phyloP scores from a whole-genome alignment of 1,140 invertebrate species.

The Drosophila lacertosa region DNA sequence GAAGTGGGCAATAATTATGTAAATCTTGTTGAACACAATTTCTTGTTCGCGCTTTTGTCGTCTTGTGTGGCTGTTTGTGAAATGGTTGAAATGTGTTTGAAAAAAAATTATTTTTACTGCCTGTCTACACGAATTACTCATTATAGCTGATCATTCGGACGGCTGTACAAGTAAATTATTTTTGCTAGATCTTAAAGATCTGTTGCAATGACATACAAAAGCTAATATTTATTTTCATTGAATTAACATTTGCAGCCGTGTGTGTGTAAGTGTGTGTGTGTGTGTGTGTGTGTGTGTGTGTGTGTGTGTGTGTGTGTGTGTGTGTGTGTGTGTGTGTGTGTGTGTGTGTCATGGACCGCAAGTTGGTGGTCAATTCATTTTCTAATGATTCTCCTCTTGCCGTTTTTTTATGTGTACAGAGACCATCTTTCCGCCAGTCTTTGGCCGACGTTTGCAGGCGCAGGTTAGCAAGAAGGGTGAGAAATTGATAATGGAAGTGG shows the following conservation, averaged over 20 bases:
- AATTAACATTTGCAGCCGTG: slow-evolving; percentile 15
- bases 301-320: slow-evolving; percentile 49
- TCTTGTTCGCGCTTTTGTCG: slow-evolving; percentile 54
- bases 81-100: slow-evolving; percentile 35
- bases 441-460: slow-evolving; percentile 91
- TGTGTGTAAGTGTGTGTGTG: slow-evolving; percentile 49
- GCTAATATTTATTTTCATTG: slow-evolving; percentile 52
- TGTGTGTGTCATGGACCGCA: slow-evolving; percentile 43
- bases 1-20: slow-evolving; percentile 76
- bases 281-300: slow-evolving; percentile 49
- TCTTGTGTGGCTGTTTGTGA: slow-evolving; percentile 46
- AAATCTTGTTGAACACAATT: slow-evolving; percentile 61
- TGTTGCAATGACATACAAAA: slow-evolving; percentile 75
- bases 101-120: slow-evolving; percentile 70
- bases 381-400: slow-evolving; percentile 13
- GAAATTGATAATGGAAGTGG: slow-evolving; percentile 90
- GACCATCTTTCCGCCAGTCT: slow-evolving; percentile 91
- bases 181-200: slow-evolving; percentile 36
- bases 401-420: slow-evolving; percentile 84
- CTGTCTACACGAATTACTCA: slow-evolving; percentile 72
- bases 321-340: slow-evolving; percentile 47
- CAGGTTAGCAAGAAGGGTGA: slow-evolving; percentile 90
- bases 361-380: slow-evolving; percentile 7
- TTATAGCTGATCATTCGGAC: slow-evolving; percentile 65
- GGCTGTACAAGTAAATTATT: slow-evolving; percentile 74